Evolutionary conservation across 2,113 vertebrate species (phyloP).

Genomic region (Corythoichthys haematopterus): DNA sequence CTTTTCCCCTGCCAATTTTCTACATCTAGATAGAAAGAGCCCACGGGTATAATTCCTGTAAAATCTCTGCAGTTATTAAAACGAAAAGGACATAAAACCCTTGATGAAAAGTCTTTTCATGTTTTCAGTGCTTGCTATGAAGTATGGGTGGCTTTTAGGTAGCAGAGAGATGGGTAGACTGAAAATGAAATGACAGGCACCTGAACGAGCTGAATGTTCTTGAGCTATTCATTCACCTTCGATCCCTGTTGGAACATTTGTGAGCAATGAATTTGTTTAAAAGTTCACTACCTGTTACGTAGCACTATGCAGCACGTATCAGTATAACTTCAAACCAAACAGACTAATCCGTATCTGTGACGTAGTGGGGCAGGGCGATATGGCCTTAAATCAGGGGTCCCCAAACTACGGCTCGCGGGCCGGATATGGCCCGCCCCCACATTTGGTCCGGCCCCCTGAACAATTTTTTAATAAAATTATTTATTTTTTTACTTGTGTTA

Average conservation of each 20-base stretch:
- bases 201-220: neutral
- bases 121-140: neutral
- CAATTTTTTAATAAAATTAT: no score
- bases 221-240: neutral
- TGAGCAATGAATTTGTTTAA: neutral
- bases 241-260: neutral
- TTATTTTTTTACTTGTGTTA: no score
- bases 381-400: no score
- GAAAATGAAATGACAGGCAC: neutral
- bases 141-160: neutral
- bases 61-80: neutral
- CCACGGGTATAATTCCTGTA: neutral
- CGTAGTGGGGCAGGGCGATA: no score
- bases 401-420: no score
- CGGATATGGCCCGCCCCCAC: no score
- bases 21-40: neutral
- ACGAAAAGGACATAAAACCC: neutral
- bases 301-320: neutral
- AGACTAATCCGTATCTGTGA: no score
- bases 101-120: neutral
- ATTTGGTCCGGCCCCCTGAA: no score
- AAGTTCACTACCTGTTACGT: neutral
- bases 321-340: no score
- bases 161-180: conserved; percentile 10
- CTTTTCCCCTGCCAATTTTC: neutral